Conservation (phyloP, 2,797 vertebrate genomes). For the Galaxias olidus region DNA sequence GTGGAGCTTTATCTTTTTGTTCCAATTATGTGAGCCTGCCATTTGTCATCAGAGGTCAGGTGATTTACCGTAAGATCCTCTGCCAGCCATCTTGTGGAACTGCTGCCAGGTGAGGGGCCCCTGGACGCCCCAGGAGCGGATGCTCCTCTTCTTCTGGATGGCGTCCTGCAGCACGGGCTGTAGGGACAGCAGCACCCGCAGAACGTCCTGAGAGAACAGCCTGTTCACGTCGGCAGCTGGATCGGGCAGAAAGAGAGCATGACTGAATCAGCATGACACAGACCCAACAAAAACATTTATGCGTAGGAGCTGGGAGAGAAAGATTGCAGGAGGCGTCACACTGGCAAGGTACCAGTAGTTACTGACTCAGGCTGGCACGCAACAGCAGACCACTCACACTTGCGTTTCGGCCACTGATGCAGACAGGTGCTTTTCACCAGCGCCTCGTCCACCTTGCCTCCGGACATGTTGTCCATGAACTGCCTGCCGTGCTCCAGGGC, state of each 20-base stretch:
- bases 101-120: slow-evolving; percentile 99
- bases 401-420: slow-evolving; percentile 94
- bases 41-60: too few relatives aligned
- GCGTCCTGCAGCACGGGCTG: slow-evolving; percentile 97
- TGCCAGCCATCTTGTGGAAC: slow-evolving; percentile 99
- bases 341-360: too few relatives aligned
- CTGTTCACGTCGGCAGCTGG: slow-evolving; percentile 87
- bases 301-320: too few relatives aligned
- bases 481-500: slow-evolving; percentile 96
- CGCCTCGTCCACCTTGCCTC: slow-evolving; percentile 95
- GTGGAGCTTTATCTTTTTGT: too few relatives aligned
- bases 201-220: slow-evolving; percentile 97
- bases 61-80: slow-evolving; percentile 93
- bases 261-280: too few relatives aligned
- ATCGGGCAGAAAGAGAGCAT: neutral
- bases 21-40: too few relatives aligned
- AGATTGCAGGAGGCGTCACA: too few relatives aligned
- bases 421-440: slow-evolving; percentile 95
- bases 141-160: slow-evolving; percentile 96
- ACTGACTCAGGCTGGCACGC: too few relatives aligned
- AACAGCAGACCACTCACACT: slow-evolving; percentile 71
- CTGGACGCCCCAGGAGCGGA: slow-evolving; percentile 98
- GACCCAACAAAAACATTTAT: too few relatives aligned
- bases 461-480: slow-evolving; percentile 99
- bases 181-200: slow-evolving; percentile 94